Conservation (phyloP, 2,797 vertebrate species). For the Varecia variegata region DNA sequence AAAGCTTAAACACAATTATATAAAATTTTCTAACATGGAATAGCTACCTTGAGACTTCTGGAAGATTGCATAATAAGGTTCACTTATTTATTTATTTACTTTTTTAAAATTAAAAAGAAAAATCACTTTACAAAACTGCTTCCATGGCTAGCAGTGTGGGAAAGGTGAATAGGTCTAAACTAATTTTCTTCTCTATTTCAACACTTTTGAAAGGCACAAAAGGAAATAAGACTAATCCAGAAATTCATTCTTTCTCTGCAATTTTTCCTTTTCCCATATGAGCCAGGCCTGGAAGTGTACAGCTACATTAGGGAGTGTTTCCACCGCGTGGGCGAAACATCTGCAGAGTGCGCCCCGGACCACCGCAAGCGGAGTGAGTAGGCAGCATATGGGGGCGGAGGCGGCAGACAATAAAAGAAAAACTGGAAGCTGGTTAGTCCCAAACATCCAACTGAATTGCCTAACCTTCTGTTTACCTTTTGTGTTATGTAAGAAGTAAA, state of each 20-base stretch:
- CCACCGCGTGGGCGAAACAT: slow-evolving; percentile 77
- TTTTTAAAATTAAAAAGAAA: slow-evolving; percentile 12
- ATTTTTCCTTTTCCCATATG: slow-evolving; percentile 67
- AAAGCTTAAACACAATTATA: not conserved
- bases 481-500: slow-evolving; percentile 44
- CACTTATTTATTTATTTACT: not conserved
- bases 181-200: slow-evolving; percentile 42
- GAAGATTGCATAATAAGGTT: not conserved
- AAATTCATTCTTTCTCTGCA: slow-evolving; percentile 46
- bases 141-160: slow-evolving; percentile 27
- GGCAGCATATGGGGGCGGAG: not conserved
- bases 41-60: not conserved
- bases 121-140: not conserved
- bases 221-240: slow-evolving; percentile 60
- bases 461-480: slow-evolving; percentile 60
- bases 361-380: slow-evolving; percentile 35
- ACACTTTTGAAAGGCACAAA: slow-evolving; percentile 42
- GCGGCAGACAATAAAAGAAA: slow-evolving; percentile 38
- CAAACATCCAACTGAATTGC: not conserved
- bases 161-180: slow-evolving; percentile 62
- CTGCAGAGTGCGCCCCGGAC: slow-evolving; percentile 57
- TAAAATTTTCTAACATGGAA: not conserved
- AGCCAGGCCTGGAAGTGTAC: slow-evolving; percentile 14
- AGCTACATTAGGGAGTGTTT: slow-evolving; percentile 65
- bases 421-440: not conserved